These are phyloP conservation scores for Perdita meconis DNA, from an alignment of 2,888 invertebrate species.

Conservation along the genomic window DNA sequence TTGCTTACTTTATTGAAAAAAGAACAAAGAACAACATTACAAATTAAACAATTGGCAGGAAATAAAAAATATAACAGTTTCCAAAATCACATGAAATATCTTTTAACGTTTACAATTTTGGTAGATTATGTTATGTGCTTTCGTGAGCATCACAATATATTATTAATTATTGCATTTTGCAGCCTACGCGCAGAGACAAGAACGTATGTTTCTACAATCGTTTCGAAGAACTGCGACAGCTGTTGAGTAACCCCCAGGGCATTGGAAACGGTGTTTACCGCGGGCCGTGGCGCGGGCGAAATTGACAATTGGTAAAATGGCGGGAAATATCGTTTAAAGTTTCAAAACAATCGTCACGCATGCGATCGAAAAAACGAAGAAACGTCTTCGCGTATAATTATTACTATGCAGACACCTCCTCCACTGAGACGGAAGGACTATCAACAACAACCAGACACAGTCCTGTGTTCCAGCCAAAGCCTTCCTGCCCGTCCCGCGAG, in stretches of 20 bases:
- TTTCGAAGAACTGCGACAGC: slow-evolving; percentile 67
- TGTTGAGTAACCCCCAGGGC: slow-evolving; percentile 34
- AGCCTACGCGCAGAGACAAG: slow-evolving; percentile 81
- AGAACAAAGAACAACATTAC: slow-evolving; percentile 84
- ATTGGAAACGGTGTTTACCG: slow-evolving; percentile 77
- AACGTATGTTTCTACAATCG: slow-evolving; percentile 77
- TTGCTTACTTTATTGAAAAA: slow-evolving; percentile 83
- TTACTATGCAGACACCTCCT: background rate
- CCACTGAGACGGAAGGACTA: background rate
- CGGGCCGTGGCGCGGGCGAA: slow-evolving; percentile 74
- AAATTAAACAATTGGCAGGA: slow-evolving; percentile 84
- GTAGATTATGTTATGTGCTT: slow-evolving; percentile 82
- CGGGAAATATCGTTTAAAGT: slow-evolving; percentile 77
- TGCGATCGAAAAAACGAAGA: slow-evolving; percentile 56
- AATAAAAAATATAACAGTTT: slow-evolving; percentile 84
- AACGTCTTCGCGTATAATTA: slow-evolving; percentile 53
- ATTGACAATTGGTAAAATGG: slow-evolving; percentile 76
- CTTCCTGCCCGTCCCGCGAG: slow-evolving; percentile 77
- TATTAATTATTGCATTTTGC: slow-evolving; percentile 83
- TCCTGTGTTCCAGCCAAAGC: slow-evolving; percentile 56
- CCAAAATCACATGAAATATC: slow-evolving; percentile 84
- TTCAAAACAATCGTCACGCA: slow-evolving; percentile 68
- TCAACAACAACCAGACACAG: slow-evolving; percentile 24
- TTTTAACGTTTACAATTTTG: slow-evolving; percentile 80
- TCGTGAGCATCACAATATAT: slow-evolving; percentile 83